Evolutionary conservation across 2,113 vertebrate species (phyloP).

Genomic region (Myiozetetes cayanensis): DNA sequence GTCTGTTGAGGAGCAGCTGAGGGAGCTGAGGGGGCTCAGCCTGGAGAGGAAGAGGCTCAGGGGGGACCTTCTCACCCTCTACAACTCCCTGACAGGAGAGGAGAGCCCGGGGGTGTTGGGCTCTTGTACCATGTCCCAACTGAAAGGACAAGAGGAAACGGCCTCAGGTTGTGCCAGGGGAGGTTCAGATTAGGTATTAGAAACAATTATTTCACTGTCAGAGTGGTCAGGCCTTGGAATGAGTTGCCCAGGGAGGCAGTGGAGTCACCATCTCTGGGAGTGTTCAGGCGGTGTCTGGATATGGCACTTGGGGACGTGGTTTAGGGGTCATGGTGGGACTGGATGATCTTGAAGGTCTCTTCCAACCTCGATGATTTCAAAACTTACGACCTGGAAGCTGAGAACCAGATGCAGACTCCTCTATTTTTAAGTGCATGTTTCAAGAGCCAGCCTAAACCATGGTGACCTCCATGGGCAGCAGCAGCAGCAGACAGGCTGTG

Average conservation of each 20-base stretch:
- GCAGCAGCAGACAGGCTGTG: not conserved
- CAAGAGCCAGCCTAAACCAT: accelerated
- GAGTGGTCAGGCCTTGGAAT: not conserved
- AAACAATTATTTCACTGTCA: not conserved
- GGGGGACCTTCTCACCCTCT: too few species aligned
- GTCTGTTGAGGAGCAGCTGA: not conserved
- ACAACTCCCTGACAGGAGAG: not conserved
- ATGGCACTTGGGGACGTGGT: not conserved
- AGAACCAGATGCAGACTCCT: not conserved
- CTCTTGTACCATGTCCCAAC: not conserved
- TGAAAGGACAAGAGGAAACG: not conserved
- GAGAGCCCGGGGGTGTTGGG: too few species aligned
- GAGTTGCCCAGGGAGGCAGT: not conserved
- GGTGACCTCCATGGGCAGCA: too few species aligned
- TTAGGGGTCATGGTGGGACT: not conserved
- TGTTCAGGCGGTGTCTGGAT: not conserved
- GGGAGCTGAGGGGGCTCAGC: not conserved
- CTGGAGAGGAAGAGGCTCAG: not conserved
- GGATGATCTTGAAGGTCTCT: not conserved
- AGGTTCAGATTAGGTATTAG: not conserved
- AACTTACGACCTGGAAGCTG: not conserved
- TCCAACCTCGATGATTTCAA: accelerated
- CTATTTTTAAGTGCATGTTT: accelerated
- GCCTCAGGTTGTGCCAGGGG: too few species aligned
- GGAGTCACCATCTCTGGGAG: too few species aligned